Evolutionary conservation across 2,888 invertebrate species (phyloP).

Genomic region (Parnassius glacialis): DNA sequence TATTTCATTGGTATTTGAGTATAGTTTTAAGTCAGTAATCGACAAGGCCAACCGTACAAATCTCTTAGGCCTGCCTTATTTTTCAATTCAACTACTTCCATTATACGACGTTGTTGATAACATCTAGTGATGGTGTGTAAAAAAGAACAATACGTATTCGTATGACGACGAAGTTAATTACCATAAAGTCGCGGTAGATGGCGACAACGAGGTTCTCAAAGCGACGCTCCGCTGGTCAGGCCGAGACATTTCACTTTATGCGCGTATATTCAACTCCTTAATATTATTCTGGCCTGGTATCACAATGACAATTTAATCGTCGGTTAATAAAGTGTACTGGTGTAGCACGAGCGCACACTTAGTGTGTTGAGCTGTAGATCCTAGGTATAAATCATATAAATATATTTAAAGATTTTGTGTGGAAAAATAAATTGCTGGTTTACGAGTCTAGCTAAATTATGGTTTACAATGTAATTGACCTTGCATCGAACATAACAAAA

Average conservation of each 20-base stretch:
- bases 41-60: no score
- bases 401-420: no score
- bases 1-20: no score
- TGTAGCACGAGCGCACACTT: slow-evolving; percentile 8
- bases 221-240: slow-evolving; percentile 56
- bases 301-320: neutral
- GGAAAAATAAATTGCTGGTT: no score
- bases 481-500: no score
- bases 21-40: no score
- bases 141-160: slow-evolving; percentile 29
- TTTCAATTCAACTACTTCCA: slow-evolving; percentile 28
- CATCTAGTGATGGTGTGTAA: slow-evolving; percentile 31
- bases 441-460: no score
- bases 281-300: slow-evolving; percentile 29
- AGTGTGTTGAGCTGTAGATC: neutral
- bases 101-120: slow-evolving; percentile 29
- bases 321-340: no score
- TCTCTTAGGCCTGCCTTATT: neutral
- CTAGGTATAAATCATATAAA: no score
- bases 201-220: slow-evolving; percentile 63
- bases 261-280: slow-evolving; percentile 38
- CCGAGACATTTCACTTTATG: slow-evolving; percentile 61
- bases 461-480: no score
- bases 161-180: slow-evolving; percentile 42
- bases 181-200: slow-evolving; percentile 53